These are phyloP conservation scores for Sialia sialis DNA, from an alignment of 2,113 vertebrate species.

Conservation along the genomic window DNA sequence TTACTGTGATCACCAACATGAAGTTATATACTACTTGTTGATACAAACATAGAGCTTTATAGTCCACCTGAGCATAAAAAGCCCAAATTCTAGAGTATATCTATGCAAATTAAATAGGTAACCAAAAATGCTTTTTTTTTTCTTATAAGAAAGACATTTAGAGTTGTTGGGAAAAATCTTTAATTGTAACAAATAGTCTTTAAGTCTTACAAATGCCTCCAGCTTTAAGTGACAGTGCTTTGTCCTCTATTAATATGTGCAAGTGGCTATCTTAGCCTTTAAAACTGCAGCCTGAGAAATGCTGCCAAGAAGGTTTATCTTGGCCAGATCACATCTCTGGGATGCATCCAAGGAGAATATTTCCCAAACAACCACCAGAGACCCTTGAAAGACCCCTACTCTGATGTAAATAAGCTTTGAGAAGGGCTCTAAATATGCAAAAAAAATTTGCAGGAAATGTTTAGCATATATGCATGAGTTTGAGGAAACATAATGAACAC, in stretches of 20 bases:
- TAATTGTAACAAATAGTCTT: neutral
- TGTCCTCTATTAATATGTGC: neutral
- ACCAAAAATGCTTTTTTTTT: neutral
- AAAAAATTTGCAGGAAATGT: neutral
- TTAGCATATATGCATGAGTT: neutral
- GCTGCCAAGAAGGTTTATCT: neutral
- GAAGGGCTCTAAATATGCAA: neutral
- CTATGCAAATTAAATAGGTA: neutral
- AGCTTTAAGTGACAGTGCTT: neutral
- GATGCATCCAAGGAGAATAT: neutral
- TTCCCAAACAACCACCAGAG: neutral
- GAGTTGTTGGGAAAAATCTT: neutral
- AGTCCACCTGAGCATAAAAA: neutral
- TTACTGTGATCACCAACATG: neutral
- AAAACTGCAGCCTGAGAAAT: neutral
- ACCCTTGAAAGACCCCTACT: neutral
- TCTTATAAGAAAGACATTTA: neutral
- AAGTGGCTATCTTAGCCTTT: neutral
- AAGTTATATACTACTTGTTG: neutral
- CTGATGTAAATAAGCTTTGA: neutral
- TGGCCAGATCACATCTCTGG: neutral
- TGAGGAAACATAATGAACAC: neutral
- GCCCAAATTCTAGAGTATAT: neutral
- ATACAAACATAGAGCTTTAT: neutral
- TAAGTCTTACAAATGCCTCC: neutral